A percentile compares a stretch with the other conserved stretches of the same genome.
Conservation (phyloP, 2,888 invertebrate species). For the Hydrotaea cyrtoneurina region DNA sequence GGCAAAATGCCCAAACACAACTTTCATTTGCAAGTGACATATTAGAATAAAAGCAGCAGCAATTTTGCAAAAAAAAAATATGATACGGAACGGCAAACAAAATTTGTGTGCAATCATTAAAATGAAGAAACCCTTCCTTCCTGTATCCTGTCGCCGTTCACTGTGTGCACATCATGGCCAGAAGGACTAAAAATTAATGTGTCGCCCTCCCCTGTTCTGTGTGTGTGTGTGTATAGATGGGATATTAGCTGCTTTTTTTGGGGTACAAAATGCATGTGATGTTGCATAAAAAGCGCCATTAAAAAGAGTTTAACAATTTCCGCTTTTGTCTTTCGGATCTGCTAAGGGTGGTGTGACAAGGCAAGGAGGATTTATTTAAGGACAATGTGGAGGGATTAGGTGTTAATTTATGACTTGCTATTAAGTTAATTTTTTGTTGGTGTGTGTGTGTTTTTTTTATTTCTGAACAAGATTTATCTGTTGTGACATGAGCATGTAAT, state of each 20-base stretch:
- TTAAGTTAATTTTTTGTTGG: background rate
- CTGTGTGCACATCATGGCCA: constrained; percentile 34
- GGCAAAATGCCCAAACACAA: constrained; percentile 64
- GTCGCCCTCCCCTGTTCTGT: background rate
- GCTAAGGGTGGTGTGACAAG: background rate
- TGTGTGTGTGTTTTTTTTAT: background rate
- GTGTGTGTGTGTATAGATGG: background rate
- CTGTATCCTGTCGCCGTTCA: constrained; percentile 10
- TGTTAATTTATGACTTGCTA: constrained; percentile 18
- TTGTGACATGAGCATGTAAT: too few species aligned
- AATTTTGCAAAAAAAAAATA: background rate
- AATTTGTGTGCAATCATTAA: constrained; percentile 35
- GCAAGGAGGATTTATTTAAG: background rate
- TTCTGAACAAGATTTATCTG: too few species aligned
- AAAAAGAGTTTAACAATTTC: constrained; percentile 65
- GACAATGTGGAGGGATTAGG: background rate
- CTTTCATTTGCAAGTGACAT: constrained; percentile 50
- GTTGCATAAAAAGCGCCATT: constrained; percentile 52
- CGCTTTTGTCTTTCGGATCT: constrained; percentile 43
- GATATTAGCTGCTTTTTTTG: constrained; percentile 7
- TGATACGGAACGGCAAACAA: constrained; percentile 36
- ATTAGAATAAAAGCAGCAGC: constrained; percentile 48
- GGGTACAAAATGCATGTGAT: constrained; percentile 14
- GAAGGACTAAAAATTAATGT: constrained; percentile 61
- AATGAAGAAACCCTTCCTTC: constrained; percentile 16